Evolutionary conservation across 2,888 invertebrate genomes (phyloP), one percentile per base, ranked within the genome.

Genomic region (Pilophorus perplexus): DNA sequence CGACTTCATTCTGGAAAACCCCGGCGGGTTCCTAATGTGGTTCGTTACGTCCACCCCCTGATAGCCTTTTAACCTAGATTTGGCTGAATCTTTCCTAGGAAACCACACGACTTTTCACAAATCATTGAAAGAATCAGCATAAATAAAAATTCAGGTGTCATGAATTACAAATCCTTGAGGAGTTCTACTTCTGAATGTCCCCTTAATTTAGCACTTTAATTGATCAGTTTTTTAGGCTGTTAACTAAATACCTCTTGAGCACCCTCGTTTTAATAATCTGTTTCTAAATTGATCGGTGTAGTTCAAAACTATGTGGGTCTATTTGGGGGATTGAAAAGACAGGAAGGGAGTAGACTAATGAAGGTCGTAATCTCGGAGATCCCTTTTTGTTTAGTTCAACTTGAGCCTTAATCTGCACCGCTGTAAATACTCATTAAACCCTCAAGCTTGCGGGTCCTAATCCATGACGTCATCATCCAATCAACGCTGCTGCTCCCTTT

Each of bases 1-100:
- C 52, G 12, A 52, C 52, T 52, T 52, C 52, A 52, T 52, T 52
- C n/a, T n/a, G n/a, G 52, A 28, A 27, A 52, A 28, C 28, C 6
- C 27, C 14, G 14, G 12, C 28, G 22, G 22, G 12, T 22, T 10
- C 46, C 2, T 25, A 25, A 14, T 5, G 2, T n/a, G 46, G 23
- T 42, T 2, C 2, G 16, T 44, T 44, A 23, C 20, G 10, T 44
- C 20, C 44, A 44, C 23, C 8, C n/a, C 44, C 44, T 20, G 44
- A 44, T 44, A 12, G n/a, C 20, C 20, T 20, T 2, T 5, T n/a
- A 10, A n/a, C n/a, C n/a, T n/a, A n/a, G n/a, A n/a, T n/a, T n/a
- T n/a, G n/a, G n/a, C n/a, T n/a, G n/a, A n/a, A n/a, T n/a, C n/a
- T n/a, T n/a, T n/a, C n/a, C n/a, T n/a, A n/a, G 33, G 10, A 8